phyloP scores from a whole-genome alignment of 2,888 invertebrate genomes.

The Lepetodrilus schrolli region DNA sequence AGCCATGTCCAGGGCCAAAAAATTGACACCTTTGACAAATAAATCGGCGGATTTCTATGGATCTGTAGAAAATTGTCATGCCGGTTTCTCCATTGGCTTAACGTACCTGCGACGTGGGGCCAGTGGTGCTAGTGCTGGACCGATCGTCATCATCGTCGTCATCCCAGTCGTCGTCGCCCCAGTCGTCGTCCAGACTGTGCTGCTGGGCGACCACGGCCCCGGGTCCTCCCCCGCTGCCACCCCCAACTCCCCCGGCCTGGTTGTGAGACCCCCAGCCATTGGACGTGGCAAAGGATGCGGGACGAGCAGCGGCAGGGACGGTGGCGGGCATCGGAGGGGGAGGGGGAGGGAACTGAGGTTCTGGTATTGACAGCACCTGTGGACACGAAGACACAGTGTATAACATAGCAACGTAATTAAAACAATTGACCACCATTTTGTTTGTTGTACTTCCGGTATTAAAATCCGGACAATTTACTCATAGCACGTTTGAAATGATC shows the following conservation, averaged over 20 bases:
- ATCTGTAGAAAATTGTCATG: too few relatives aligned
- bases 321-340: conserved; percentile 61
- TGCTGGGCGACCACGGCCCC: conserved; percentile 37
- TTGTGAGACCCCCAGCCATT: conserved; percentile 18
- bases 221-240: conserved; percentile 32
- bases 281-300: neutral
- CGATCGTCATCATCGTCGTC: conserved; percentile 79
- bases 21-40: too few relatives aligned
- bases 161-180: conserved; percentile 84
- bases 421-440: too few relatives aligned
- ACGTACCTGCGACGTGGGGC: conserved; percentile 1
- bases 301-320: neutral
- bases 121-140: conserved; percentile 56
- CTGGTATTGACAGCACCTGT: conserved; percentile 67
- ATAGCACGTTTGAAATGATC: too few relatives aligned
- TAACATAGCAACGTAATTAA: too few relatives aligned
- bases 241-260: conserved; percentile 30
- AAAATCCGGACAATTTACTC: too few relatives aligned
- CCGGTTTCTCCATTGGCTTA: too few relatives aligned
- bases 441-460: too few relatives aligned
- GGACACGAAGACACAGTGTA: too few relatives aligned
- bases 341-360: conserved; percentile 72
- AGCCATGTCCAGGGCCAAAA: too few relatives aligned
- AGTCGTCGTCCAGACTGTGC: conserved; percentile 82
- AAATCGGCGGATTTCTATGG: too few relatives aligned